Evolutionary conservation across 2,113 vertebrate species (phyloP).

Genomic region (Bubalus kerabau): DNA sequence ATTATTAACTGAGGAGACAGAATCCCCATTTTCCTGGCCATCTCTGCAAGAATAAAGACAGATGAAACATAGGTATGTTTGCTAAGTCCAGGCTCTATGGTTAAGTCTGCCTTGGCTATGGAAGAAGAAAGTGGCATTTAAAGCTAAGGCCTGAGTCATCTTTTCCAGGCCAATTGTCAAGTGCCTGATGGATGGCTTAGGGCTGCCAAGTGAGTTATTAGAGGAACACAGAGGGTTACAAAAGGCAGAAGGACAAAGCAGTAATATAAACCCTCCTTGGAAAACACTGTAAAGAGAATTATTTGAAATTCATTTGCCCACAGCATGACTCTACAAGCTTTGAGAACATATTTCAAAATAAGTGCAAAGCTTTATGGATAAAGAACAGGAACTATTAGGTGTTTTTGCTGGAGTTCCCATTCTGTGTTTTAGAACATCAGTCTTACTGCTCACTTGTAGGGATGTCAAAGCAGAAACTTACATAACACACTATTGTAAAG

Average conservation of each 20-base stretch:
- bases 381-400: constrained; percentile 31
- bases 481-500: background rate
- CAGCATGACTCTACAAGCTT: constrained; percentile 38
- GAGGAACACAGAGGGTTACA: constrained; percentile 62
- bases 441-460: background rate
- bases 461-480: background rate
- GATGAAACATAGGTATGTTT: background rate
- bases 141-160: constrained; percentile 76
- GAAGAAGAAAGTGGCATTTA: constrained; percentile 61
- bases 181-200: constrained; percentile 58
- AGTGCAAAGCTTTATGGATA: constrained; percentile 35
- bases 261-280: constrained; percentile 44
- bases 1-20: background rate
- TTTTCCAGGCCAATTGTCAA: constrained; percentile 78
- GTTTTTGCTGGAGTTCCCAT: background rate
- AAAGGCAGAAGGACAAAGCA: constrained; percentile 48
- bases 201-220: constrained; percentile 76
- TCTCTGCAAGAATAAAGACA: background rate
- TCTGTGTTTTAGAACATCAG: background rate
- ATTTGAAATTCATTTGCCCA: constrained; percentile 44
- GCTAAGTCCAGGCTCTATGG: constrained; percentile 15
- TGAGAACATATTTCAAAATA: constrained; percentile 24
- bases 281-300: background rate
- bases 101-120: constrained; percentile 2
- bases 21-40: background rate